Conservation (phyloP, 2,113 vertebrate genomes). For the Pedetes capensis region DNA sequence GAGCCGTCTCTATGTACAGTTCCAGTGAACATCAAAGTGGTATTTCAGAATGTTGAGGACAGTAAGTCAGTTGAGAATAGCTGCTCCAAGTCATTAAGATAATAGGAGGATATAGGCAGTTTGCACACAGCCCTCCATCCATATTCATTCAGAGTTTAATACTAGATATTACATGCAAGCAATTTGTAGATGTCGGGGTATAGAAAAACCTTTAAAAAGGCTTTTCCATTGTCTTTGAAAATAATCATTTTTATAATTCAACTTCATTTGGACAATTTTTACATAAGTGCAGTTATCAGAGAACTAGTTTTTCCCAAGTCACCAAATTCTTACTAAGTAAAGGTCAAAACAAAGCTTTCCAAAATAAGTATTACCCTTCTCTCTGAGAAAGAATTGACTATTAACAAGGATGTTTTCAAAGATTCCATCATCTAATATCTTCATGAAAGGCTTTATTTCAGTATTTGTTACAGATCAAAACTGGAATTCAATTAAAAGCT, state of each 20-base stretch:
- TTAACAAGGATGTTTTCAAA: slow-evolving; percentile 49
- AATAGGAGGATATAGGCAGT: neutral
- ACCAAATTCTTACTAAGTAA: slow-evolving; percentile 56
- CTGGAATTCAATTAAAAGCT: neutral
- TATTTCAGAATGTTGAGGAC: slow-evolving; percentile 37
- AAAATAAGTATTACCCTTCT: slow-evolving; percentile 55
- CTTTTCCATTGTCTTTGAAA: slow-evolving; percentile 58
- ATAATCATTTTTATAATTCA: slow-evolving; percentile 61
- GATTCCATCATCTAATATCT: slow-evolving; percentile 13
- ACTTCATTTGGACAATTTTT: slow-evolving; percentile 67
- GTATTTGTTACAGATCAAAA: slow-evolving; percentile 3
- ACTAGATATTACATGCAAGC: slow-evolving; percentile 37
- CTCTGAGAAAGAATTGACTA: slow-evolving; percentile 13
- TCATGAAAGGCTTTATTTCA: slow-evolving; percentile 30
- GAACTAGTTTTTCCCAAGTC: slow-evolving; percentile 51
- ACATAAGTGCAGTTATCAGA: slow-evolving; percentile 50
- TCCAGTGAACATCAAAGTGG: neutral
- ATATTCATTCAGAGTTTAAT: slow-evolving; percentile 19
- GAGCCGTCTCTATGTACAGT: neutral
- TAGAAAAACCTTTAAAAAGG: slow-evolving; percentile 53
- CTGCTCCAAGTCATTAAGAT: slow-evolving; percentile 15
- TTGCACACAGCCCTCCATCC: neutral
- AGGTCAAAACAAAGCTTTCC: slow-evolving; percentile 40
- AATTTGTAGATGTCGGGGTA: slow-evolving; percentile 35
- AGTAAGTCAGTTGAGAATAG: neutral